Evolutionary conservation across 2,797 vertebrate genomes (phyloP).

Genomic region (Carcharodon carcharias): DNA sequence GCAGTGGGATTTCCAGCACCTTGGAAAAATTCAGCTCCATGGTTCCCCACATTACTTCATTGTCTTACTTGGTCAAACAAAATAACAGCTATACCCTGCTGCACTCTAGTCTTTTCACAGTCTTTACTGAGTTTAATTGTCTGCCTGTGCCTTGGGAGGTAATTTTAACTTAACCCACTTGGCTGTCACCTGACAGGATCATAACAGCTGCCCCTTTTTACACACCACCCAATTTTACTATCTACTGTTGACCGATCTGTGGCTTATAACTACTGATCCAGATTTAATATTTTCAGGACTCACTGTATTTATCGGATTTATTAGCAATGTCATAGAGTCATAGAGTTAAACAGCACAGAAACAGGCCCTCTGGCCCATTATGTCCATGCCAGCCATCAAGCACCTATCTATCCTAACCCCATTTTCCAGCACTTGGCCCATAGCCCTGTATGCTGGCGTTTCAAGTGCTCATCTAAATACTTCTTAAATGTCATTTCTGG

Average conservation of each 20-base stretch:
- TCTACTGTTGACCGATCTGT: background rate
- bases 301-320: background rate
- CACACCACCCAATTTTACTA: background rate
- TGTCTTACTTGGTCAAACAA: background rate
- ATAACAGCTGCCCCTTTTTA: background rate
- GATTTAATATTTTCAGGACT: background rate
- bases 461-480: no score
- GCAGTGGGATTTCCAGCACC: no score
- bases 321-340: background rate
- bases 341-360: no score
- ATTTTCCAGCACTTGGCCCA: no score
- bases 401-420: no score
- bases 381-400: no score
- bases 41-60: background rate
- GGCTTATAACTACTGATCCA: background rate
- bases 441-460: no score
- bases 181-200: background rate
- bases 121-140: background rate
- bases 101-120: background rate
- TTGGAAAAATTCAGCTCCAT: background rate
- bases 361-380: no score
- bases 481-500: background rate
- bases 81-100: background rate
- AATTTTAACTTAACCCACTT: background rate
- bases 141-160: background rate